phyloP scores from a whole-genome alignment of 2,797 vertebrate species.

The Molossus molossus region DNA sequence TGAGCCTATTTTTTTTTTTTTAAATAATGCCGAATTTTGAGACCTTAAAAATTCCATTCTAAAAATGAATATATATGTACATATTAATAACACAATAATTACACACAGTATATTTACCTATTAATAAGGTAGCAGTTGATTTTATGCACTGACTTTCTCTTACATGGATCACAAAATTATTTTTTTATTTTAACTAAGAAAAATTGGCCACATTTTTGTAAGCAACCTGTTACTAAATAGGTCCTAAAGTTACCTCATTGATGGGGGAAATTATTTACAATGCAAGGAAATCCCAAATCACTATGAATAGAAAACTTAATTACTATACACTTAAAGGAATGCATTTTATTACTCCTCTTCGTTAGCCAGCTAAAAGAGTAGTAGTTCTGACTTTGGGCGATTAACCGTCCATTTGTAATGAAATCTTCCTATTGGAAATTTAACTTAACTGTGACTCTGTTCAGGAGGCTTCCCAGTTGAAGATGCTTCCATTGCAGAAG shows the following conservation, averaged over 20 bases:
- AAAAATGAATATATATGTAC: not conserved
- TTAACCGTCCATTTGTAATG: not conserved
- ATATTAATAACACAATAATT: not conserved
- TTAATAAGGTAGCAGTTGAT: not conserved
- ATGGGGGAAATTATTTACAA: conserved; percentile 38
- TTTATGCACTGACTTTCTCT: conserved; percentile 16
- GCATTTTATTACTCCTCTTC: not conserved
- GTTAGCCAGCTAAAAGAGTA: not conserved
- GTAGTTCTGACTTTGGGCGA: not conserved
- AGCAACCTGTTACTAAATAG: not conserved
- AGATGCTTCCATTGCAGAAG: not conserved
- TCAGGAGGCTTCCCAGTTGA: not conserved
- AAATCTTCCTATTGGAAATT: not conserved
- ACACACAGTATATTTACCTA: not conserved
- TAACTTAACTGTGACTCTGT: not conserved
- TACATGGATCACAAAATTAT: not conserved
- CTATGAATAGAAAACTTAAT: conserved; percentile 58
- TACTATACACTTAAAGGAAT: not conserved
- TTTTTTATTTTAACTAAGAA: conserved; percentile 56
- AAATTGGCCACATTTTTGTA: not conserved
- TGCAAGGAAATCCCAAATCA: not conserved
- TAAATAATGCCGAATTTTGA: conserved; percentile 20
- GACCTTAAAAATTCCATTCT: not conserved
- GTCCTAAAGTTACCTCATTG: not conserved
- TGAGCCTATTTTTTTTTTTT: not conserved